Conservation (phyloP, 2,888 invertebrate species). For the Gymnocheta viridis region DNA sequence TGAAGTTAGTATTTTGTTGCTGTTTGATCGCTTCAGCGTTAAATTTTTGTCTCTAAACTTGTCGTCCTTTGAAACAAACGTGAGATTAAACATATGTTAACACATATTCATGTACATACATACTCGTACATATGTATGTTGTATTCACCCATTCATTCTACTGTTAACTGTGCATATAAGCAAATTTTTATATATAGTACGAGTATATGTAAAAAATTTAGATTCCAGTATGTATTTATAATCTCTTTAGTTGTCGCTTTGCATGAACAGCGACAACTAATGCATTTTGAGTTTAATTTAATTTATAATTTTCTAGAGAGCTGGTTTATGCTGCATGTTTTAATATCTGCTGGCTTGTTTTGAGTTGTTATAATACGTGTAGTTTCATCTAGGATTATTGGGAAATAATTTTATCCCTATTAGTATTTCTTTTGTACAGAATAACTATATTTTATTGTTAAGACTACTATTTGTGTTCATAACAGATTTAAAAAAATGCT, state of each 20-base stretch:
- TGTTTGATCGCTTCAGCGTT: slow-evolving; percentile 46
- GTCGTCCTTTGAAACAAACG: slow-evolving; percentile 67
- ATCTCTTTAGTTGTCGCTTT: slow-evolving; percentile 50
- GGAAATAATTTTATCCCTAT: slow-evolving; percentile 57
- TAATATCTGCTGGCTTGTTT: not conserved
- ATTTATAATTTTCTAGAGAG: slow-evolving; percentile 41
- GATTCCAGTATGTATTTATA: slow-evolving; percentile 13
- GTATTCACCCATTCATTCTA: slow-evolving; percentile 57
- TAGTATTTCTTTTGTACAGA: not conserved
- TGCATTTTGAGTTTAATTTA: slow-evolving; percentile 22
- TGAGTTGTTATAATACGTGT: slow-evolving; percentile 27
- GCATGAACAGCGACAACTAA: slow-evolving; percentile 47
- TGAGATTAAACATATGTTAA: slow-evolving; percentile 73
- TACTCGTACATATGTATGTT: slow-evolving; percentile 44
- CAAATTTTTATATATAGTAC: not conserved
- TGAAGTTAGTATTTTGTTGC: slow-evolving; percentile 19
- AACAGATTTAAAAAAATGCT: not conserved
- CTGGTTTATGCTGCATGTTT: not conserved
- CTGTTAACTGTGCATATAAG: not conserved
- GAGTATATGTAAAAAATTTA: not conserved
- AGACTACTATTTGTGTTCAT: not conserved
- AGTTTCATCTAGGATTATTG: slow-evolving; percentile 51
- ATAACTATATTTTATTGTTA: not conserved
- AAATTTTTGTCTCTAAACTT: slow-evolving; percentile 57
- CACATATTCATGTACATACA: no score